A percentile compares a stretch with the other conserved stretches of the same genome.
Evolutionary conservation across 1,140 invertebrate genomes (phyloP).

Genomic region (Choristoneura fumiferana): DNA sequence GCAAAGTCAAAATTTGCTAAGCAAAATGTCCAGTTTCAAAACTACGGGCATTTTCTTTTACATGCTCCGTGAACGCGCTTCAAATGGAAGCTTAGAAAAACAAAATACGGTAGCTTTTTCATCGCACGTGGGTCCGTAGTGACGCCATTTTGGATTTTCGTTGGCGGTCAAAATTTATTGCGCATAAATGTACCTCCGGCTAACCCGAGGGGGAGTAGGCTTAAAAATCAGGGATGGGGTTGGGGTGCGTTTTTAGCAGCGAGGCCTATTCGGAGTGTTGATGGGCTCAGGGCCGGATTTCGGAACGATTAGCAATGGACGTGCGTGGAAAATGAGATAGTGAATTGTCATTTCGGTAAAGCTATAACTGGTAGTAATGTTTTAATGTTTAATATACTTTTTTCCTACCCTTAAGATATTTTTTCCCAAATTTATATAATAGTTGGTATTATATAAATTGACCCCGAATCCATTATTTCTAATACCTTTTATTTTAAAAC

Average conservation of each 20-base stretch:
- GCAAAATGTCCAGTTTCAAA: slow-evolving; percentile 47
- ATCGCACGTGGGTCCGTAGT: slow-evolving; percentile 30
- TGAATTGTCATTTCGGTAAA: no score
- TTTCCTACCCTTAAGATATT: no score
- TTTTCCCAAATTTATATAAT: no score
- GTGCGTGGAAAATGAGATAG: no score
- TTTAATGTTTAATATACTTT: no score
- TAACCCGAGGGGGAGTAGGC: slow-evolving; percentile 73
- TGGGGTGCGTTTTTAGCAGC: slow-evolving; percentile 74
- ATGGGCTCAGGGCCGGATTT: slow-evolving; percentile 58
- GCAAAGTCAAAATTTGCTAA: slow-evolving; percentile 53
- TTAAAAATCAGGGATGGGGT: slow-evolving; percentile 73
- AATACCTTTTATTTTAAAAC: no score
- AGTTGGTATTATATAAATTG: no score
- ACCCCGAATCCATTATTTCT: no score
- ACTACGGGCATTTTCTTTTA: slow-evolving; percentile 67
- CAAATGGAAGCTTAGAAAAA: slow-evolving; percentile 37
- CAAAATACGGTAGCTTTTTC: slow-evolving; percentile 43
- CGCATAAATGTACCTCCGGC: slow-evolving; percentile 76
- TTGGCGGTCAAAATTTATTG: slow-evolving; percentile 77
- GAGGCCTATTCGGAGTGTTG: slow-evolving; percentile 74
- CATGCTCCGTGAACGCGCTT: slow-evolving; percentile 43
- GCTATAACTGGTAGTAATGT: no score
- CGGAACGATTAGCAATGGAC: slow-evolving; percentile 11
- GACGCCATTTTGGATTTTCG: slow-evolving; percentile 61